Evolutionary conservation across 2,797 vertebrate genomes (phyloP).

Genomic region (Salmo trutta): DNA sequence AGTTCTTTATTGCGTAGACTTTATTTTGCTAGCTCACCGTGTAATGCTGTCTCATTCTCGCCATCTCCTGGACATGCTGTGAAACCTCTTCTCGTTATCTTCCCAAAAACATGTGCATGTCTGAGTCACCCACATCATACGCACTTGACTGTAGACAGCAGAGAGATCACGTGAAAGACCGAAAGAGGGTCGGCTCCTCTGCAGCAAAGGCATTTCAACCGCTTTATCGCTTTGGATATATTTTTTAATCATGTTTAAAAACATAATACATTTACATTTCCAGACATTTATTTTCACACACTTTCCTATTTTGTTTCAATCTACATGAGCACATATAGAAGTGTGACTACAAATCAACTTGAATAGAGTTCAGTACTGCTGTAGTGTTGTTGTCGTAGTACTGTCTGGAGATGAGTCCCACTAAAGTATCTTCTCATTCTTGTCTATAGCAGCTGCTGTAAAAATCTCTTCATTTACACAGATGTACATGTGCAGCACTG

Average conservation of each 20-base stretch:
- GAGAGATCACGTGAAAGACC: no score
- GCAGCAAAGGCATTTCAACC: no score
- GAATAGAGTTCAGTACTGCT: not conserved
- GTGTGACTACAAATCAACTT: not conserved
- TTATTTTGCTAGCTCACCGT: no score
- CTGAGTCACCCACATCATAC: conserved; percentile 53
- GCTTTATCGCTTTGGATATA: not conserved
- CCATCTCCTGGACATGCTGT: conserved; percentile 49
- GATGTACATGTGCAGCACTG: not conserved
- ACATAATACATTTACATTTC: no score
- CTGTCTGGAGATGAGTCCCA: not conserved
- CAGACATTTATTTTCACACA: not conserved
- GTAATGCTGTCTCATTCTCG: not conserved
- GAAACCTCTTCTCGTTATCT: not conserved
- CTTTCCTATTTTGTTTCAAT: not conserved
- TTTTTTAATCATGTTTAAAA: not conserved
- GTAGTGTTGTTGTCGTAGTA: not conserved
- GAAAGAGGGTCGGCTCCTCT: no score
- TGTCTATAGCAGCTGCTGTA: not conserved
- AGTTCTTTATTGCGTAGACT: no score
- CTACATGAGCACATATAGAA: not conserved
- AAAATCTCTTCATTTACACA: not conserved
- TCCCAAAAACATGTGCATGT: conserved; percentile 6
- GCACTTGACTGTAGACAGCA: conserved; percentile 5
- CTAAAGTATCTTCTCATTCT: not conserved